phyloP scores from a whole-genome alignment of 64 coral and sea anemone genomes.

The Platygyra sinensis region DNA sequence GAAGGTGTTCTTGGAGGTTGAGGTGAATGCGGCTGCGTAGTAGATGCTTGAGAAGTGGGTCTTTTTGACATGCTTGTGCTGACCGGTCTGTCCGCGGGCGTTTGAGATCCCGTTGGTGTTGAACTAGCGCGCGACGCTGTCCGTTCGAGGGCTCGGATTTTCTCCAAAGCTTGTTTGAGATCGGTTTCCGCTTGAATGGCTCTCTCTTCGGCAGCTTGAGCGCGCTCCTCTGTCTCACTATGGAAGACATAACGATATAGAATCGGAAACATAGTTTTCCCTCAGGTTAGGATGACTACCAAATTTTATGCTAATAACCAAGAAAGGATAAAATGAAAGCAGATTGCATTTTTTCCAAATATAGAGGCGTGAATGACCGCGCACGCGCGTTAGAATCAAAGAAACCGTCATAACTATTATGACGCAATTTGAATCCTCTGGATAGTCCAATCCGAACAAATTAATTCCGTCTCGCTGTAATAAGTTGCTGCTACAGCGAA shows the following conservation, averaged over 20 bases:
- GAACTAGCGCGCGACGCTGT: slow-evolving; percentile 84
- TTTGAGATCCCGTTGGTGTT: slow-evolving; percentile 32
- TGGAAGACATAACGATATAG: neutral
- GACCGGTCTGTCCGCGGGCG: slow-evolving; percentile 65
- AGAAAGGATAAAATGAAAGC: too few relatives aligned
- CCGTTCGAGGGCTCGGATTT: slow-evolving; percentile 92
- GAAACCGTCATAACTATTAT: neutral
- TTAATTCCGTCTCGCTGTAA: neutral
- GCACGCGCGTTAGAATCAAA: neutral
- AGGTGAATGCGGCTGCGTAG: slow-evolving; percentile 10
- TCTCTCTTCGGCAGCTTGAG: slow-evolving; percentile 87
- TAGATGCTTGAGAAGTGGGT: slow-evolving; percentile 32
- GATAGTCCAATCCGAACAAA: neutral
- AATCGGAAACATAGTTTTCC: neutral
- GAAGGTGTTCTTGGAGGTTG: slow-evolving; percentile 57
- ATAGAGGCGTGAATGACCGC: neutral
- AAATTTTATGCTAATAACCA: too few relatives aligned
- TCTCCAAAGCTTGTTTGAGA: slow-evolving; percentile 91
- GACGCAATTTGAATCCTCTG: neutral
- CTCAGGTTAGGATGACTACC: too few relatives aligned
- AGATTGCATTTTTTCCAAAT: too few relatives aligned
- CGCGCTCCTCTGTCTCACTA: slow-evolving; percentile 95
- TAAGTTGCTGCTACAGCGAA: neutral
- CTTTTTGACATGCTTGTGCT: slow-evolving; percentile 65
- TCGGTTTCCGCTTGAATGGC: slow-evolving; percentile 93